These are phyloP conservation scores for Etia nguti DNA, from an alignment of 2,113 vertebrate genomes.

Conservation along the genomic window DNA sequence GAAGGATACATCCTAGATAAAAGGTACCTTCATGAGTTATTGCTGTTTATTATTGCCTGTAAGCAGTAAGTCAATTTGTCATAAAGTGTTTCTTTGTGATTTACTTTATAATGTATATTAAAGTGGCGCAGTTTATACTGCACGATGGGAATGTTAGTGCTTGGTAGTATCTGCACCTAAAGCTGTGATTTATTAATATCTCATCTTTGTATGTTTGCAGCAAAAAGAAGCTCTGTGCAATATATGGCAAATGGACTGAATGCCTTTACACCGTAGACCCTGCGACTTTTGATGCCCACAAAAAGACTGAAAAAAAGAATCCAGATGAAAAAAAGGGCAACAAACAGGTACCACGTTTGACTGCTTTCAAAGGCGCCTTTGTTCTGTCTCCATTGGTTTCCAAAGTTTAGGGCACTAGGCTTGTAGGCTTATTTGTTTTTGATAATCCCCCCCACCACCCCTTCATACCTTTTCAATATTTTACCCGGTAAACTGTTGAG, in stretches of 20 bases:
- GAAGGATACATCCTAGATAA: conserved; percentile 98
- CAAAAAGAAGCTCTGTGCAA: conserved; percentile 90
- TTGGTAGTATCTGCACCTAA: background rate
- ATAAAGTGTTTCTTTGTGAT: background rate
- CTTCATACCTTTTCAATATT: background rate
- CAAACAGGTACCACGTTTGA: conserved; percentile 77
- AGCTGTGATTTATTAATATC: background rate
- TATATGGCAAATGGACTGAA: conserved; percentile 98
- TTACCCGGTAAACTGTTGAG: background rate
- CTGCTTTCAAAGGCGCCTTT: background rate
- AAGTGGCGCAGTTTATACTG: background rate
- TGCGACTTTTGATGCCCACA: conserved; percentile 82
- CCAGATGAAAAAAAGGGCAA: conserved; percentile 86
- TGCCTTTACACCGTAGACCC: conserved; percentile 88
- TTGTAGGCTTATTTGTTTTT: background rate
- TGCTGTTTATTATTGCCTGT: background rate
- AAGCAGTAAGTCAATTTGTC: background rate
- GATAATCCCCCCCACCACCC: background rate
- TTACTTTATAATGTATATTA: background rate
- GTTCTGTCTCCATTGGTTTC: background rate
- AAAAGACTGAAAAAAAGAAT: conserved; percentile 88
- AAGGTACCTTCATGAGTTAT: conserved; percentile 73
- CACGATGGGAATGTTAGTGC: background rate
- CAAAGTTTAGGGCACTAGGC: background rate
- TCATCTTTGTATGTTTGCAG: conserved; percentile 61